phyloP scores from a whole-genome alignment of 1,140 invertebrate species.

The Tribolium madens region DNA sequence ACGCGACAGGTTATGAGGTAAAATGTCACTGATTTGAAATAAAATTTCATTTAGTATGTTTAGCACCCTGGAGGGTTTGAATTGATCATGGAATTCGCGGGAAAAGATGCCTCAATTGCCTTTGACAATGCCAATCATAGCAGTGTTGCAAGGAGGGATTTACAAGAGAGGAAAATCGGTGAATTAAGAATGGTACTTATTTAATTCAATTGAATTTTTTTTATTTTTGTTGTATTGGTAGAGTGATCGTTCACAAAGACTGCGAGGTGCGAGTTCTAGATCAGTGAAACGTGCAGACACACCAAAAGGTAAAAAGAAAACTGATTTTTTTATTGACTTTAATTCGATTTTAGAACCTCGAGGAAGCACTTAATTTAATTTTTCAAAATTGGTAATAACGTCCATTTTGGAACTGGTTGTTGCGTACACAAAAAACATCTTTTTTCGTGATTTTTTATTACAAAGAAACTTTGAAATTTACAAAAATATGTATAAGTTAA shows the following conservation, averaged over 20 bases:
- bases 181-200: slow-evolving; percentile 62
- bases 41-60: neutral
- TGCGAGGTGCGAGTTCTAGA: too few species aligned
- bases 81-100: slow-evolving; percentile 71
- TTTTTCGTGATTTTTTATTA: slow-evolving; percentile 5
- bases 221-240: too few species aligned
- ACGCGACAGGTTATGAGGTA: slow-evolving; percentile 75
- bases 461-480: slow-evolving; percentile 40
- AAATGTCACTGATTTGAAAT: too few species aligned
- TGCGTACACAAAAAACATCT: neutral
- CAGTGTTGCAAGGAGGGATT: slow-evolving; percentile 68
- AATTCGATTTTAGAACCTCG: too few species aligned
- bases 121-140: slow-evolving; percentile 75
- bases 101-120: slow-evolving; percentile 71
- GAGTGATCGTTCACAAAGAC: too few species aligned
- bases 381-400: too few species aligned
- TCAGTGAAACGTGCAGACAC: too few species aligned
- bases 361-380: too few species aligned
- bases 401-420: too few species aligned
- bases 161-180: slow-evolving; percentile 74
- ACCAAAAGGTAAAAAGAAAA: too few species aligned
- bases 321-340: too few species aligned
- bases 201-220: too few species aligned
- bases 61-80: slow-evolving; percentile 74
- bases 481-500: slow-evolving; percentile 41